Base-by-base conservation (phyloP, 2,888 invertebrate species). In the Caenorhabditis sp. region DNA sequence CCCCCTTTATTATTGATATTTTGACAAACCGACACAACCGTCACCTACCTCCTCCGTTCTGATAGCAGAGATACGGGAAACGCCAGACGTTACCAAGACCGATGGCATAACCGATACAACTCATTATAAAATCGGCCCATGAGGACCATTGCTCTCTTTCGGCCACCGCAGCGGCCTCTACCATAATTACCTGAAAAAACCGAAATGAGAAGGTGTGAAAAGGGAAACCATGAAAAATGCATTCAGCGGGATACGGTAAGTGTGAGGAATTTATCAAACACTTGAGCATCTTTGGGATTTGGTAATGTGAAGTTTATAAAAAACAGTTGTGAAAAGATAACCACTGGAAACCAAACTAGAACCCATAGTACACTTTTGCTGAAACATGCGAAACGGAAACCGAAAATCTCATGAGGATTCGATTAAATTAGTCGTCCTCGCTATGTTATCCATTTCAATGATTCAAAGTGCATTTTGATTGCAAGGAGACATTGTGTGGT, bases 41-140 rank as follows among this genome's bases (percentile, higher is more conserved):
- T 12, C 1, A 51, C 56, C 24, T 24, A 95, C 96, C 97, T 49
- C 97, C 97, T 83, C 97, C 97, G 94, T 97, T 97, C 94, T 97
- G 96, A 93, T 97, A 97, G 93, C 97, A 97, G 88, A 97, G 95
- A 93, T 97, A 97, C 0, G 97, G 97, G 93, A 97, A 97, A 89
- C 86, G 81, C 91, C 91, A 90, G 5, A 97, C 97, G 92, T 97
- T 97, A 88, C 97, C 97, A 83, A 97, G 94, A 35, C 97, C 97
- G 89, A 97, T 97, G 86, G 97, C 96, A 89, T 97, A 94, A 41
- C 97, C 97, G 80, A 97, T 95, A 90, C 96, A 96, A 70, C 96
- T 96, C 92, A 97, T 94, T 91, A 97, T 96, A 93, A 97, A 97
- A 93, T 97, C 97, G 91, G 96, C 93, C 93, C 97, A 96, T 90